These are phyloP conservation scores for Callocephalon fimbriatum DNA, from an alignment of 2,113 vertebrate species.

Conservation along the genomic window DNA sequence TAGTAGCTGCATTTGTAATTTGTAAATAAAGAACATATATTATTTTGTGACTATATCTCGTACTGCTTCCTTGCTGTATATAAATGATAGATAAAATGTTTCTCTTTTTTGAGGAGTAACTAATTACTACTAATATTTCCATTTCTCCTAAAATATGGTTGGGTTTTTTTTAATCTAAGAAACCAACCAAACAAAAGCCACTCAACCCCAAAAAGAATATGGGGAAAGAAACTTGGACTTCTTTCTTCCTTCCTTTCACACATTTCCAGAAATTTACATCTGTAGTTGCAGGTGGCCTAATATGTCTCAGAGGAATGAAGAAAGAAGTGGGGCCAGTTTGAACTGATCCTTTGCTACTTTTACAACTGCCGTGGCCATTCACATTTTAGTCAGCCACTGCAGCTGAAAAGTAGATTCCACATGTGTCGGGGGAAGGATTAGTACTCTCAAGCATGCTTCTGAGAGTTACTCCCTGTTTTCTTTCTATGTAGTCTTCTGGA, in stretches of 20 bases:
- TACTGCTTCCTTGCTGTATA: neutral
- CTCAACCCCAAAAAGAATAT: neutral
- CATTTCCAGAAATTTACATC: neutral
- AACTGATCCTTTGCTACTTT: neutral
- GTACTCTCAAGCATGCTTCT: neutral
- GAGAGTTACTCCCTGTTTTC: neutral
- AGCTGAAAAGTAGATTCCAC: neutral
- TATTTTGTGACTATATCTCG: neutral
- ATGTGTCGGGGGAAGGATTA: neutral
- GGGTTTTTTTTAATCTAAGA: neutral
- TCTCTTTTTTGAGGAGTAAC: neutral
- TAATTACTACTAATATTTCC: neutral
- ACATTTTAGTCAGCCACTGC: neutral
- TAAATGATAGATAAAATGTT: neutral
- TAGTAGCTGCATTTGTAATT: neutral
- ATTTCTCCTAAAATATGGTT: neutral
- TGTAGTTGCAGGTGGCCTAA: neutral
- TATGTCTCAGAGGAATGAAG: neutral
- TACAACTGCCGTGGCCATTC: neutral
- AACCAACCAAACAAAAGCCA: neutral
- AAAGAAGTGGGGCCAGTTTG: neutral
- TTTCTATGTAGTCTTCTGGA: neutral
- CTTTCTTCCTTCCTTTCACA: neutral
- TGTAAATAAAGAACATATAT: neutral
- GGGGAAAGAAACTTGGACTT: neutral